Conservation (phyloP, 2,113 vertebrate species). For the Montifringilla adamsi region DNA sequence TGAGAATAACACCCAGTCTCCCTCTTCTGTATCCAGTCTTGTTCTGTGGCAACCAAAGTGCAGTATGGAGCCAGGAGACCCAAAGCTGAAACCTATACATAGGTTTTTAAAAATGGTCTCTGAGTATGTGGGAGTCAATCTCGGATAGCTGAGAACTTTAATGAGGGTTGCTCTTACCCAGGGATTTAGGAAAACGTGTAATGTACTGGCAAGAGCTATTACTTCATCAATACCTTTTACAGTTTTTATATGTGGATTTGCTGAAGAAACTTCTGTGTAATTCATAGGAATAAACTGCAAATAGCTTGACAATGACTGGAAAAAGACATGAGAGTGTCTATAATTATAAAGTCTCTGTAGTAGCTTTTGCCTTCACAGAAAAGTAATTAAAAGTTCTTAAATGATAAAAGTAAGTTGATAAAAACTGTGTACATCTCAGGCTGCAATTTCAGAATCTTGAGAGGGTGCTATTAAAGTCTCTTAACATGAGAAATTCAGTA, state of each 20-base stretch:
- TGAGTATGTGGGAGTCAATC: neutral
- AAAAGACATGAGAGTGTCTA: neutral
- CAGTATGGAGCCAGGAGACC: neutral
- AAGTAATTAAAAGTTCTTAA: constrained; percentile 45
- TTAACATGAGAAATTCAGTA: constrained; percentile 4
- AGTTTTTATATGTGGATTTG: neutral
- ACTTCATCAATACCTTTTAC: neutral
- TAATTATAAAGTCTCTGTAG: neutral
- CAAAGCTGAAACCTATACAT: neutral
- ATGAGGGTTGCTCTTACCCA: neutral
- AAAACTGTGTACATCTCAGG: neutral
- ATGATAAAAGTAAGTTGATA: neutral
- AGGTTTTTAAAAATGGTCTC: neutral
- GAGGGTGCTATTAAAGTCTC: neutral
- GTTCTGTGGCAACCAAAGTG: neutral
- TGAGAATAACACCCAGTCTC: neutral
- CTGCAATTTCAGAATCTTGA: neutral
- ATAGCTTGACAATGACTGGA: neutral
- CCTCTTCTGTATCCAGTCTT: neutral
- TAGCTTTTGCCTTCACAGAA: neutral
- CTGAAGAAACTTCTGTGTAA: neutral
- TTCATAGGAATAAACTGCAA: neutral
- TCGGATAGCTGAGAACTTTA: neutral
- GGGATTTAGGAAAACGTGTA: neutral
- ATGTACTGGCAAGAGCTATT: neutral